Evolutionary conservation across 2,113 vertebrate genomes (phyloP).

Genomic region (Lates calcarifer): DNA sequence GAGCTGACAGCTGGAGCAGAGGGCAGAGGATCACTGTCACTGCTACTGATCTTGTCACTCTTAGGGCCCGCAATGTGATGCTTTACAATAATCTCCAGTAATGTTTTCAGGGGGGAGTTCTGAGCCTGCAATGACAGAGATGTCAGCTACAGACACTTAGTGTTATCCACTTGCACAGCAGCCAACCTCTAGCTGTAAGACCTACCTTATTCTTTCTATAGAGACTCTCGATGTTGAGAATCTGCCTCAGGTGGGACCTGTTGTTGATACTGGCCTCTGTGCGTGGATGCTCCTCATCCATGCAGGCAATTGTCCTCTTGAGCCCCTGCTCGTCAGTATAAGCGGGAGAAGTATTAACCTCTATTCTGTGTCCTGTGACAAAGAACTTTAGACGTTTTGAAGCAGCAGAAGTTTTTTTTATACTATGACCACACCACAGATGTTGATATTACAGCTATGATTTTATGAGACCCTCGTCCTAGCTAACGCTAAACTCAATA

Average conservation of each 20-base stretch:
- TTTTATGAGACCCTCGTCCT: neutral
- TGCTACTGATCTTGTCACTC: slow-evolving; percentile 40
- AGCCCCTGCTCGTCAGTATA: slow-evolving; percentile 86
- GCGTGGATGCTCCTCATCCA: slow-evolving; percentile 93
- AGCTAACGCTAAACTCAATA: neutral
- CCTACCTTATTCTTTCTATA: slow-evolving; percentile 92
- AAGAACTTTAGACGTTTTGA: neutral
- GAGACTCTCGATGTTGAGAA: slow-evolving; percentile 89
- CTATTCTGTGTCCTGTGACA: neutral
- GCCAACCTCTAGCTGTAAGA: neutral
- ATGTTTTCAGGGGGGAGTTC: slow-evolving; percentile 88
- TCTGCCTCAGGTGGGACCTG: slow-evolving; percentile 88
- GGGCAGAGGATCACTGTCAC: neutral
- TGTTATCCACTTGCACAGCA: neutral
- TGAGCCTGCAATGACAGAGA: slow-evolving; percentile 71
- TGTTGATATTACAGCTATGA: neutral
- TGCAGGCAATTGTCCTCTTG: slow-evolving; percentile 88
- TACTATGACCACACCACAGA: neutral
- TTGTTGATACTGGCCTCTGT: slow-evolving; percentile 91
- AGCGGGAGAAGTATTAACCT: neutral
- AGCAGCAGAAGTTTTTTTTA: neutral
- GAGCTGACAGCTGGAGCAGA: neutral
- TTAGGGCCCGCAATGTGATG: slow-evolving; percentile 85
- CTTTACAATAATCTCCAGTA: slow-evolving; percentile 92
- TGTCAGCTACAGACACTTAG: neutral